Evolutionary conservation across 2,113 vertebrate genomes (phyloP).

Genomic region (Trematomus loennbergii): DNA sequence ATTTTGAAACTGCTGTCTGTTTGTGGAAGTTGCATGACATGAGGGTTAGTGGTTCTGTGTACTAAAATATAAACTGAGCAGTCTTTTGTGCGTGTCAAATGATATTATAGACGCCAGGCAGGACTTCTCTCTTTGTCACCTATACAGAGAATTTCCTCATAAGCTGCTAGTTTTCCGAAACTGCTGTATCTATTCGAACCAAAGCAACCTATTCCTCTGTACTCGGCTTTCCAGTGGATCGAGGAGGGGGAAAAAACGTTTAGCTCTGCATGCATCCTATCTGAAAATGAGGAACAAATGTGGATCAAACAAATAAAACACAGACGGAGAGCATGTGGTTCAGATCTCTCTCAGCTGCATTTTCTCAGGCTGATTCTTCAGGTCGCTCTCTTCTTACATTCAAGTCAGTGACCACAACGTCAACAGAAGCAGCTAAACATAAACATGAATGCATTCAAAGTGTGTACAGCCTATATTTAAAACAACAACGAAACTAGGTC

Average conservation of each 20-base stretch:
- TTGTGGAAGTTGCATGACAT: not conserved
- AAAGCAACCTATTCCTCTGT: not conserved
- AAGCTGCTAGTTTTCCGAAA: no score
- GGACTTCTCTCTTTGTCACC: not conserved
- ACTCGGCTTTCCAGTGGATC: not conserved
- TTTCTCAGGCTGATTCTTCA: slow-evolving; percentile 36
- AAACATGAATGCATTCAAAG: no score
- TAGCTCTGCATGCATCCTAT: not conserved
- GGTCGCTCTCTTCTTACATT: not conserved
- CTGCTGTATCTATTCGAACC: not conserved
- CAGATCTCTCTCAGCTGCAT: slow-evolving; percentile 32
- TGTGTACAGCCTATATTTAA: not conserved
- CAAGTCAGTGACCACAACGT: slow-evolving; percentile 25
- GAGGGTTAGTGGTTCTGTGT: not conserved
- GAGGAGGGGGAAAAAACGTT: slow-evolving; percentile 12
- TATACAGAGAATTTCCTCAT: no score
- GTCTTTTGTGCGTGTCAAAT: not conserved
- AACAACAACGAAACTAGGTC: not conserved
- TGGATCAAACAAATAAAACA: slow-evolving; percentile 42
- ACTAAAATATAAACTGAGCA: not conserved
- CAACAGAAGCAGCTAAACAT: slow-evolving; percentile 16
- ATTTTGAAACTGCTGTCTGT: not conserved
- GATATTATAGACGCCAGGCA: not conserved
- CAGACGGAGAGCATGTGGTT: slow-evolving; percentile 38
- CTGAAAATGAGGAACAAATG: slow-evolving; percentile 65